Evolutionary conservation across 2,113 vertebrate species (phyloP), one percentile per base, ranked within the genome.

Genomic region (Scopus umbretta): DNA sequence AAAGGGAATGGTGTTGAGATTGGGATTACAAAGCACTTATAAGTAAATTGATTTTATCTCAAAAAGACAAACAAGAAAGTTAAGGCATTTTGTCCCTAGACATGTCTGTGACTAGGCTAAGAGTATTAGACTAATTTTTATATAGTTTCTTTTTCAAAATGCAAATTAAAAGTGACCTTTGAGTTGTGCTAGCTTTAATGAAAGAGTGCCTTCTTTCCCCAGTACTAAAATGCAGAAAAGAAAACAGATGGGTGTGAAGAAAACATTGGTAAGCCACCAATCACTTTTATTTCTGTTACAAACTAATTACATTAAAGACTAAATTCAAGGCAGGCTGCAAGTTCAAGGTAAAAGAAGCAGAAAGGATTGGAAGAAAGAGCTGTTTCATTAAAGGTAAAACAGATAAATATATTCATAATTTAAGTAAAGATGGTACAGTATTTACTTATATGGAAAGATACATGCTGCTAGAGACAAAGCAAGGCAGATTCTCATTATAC

Each of bases 231-330:
- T 45, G 86, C 71, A 91, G 83, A 79, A 92, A 71, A 88, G 72
- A 85, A 96, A 97, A 95, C 83, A 96, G 85, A 96, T 91, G 88
- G 53, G 45, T 90, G 34, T n/a, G 84, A 96, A 92, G 72, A 94
- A 96, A 93, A 94, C 58, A 68, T 42, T 63, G 36, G 61, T 88
- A 86, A 96, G 40, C 71, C 45, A 97, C 93, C 56, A 80, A 92
- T 88, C 96, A 96, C 83, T 96, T 97, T 94, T 95, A 94, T 94
- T 96, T 96, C 88, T 93, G 53, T 82, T 86, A 75, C 61, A 96
- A 96, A 86, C 81, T 95, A 97, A 96, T 96, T 96, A 95, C 65
- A 94, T 88, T 88, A 79, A 95, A 96, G 85, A 91, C 76, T 62
- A 96, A 89, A 95, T 59, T 38, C 59, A 91, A 95, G 47, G 47